Conservation (phyloP, 2,113 vertebrate species). For the Dasypus novemcinctus region DNA sequence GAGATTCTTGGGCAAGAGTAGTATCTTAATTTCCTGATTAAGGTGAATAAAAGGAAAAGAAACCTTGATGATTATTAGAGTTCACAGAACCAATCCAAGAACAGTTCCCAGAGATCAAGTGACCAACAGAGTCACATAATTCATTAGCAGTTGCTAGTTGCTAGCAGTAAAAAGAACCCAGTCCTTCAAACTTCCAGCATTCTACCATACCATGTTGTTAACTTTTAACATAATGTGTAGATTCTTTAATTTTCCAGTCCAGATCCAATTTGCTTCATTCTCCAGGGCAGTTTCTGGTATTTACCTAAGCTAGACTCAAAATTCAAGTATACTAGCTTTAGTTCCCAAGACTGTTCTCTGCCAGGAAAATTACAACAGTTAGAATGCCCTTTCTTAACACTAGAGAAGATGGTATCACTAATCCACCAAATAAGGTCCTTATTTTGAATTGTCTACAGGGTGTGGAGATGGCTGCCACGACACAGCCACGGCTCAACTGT, state of each 20-base stretch:
- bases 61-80: not conserved
- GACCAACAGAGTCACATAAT: not conserved
- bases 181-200: not conserved
- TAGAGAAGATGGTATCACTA: not conserved
- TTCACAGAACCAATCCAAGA: not conserved
- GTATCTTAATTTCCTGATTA: not conserved
- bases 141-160: not conserved
- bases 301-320: conserved; percentile 23
- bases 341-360: not conserved
- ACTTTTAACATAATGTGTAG: not conserved
- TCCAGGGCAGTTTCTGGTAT: not conserved
- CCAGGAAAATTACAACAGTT: not conserved
- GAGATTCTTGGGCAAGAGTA: not conserved
- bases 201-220: not conserved
- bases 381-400: not conserved
- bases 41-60: not conserved
- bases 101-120: not conserved
- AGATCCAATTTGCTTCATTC: not conserved
- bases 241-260: not conserved
- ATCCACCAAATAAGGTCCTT: not conserved
- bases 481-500: not conserved
- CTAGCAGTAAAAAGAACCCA: not conserved
- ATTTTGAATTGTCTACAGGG: not conserved
- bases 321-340: not conserved
- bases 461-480: not conserved